Evolutionary conservation across 2,888 invertebrate species (phyloP), one percentile per base, ranked within the genome.

Genomic region (Epistrophe eligans): DNA sequence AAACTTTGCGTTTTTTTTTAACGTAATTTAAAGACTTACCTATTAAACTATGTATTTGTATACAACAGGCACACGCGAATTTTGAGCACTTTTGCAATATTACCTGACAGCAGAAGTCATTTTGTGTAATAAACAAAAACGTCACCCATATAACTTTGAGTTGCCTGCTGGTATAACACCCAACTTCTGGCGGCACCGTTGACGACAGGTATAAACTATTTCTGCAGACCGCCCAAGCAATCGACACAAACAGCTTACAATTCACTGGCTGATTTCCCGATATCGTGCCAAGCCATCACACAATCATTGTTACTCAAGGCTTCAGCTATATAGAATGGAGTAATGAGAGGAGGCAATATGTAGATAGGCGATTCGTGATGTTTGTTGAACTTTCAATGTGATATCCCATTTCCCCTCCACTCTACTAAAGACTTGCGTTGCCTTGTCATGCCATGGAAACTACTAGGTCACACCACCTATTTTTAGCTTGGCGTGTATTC

Each of bases 241-340:
- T 81, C 52, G 84, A 76, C 80, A 67, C 58, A 66, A 84, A 77
- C 58, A 73, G 81, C 73, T 73, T 13, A 70, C 57, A 71, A 66
- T 60, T 77, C 77, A 17, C 72, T 15, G 50, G 73, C 40, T 85
- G 82, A 85, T 82, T 73, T 58, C 7, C 11, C 70, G 77, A 72
- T 82, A 85, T 85, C 85, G 85, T 85, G 85, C 70, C 73, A 85
- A 77, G 77, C 70, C 62, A 85, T 85, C 85, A 74, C 82, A 82
- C 73, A 85, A 73, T 85, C 77, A 85, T 82, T 77, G 52, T 74
- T 70, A 82, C 57, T 55, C 58, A 76, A 84, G 81, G 10, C 19
- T 24, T 4, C 9, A 10, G 11, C 1, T 24, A 24, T 24, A 24
- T 17, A 48, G 48, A 38, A 55, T 15, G 28, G 28, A 40, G 55